These are phyloP conservation scores for Tylochromis polylepis DNA, from an alignment of 2,113 vertebrate genomes.

Conservation along the genomic window DNA sequence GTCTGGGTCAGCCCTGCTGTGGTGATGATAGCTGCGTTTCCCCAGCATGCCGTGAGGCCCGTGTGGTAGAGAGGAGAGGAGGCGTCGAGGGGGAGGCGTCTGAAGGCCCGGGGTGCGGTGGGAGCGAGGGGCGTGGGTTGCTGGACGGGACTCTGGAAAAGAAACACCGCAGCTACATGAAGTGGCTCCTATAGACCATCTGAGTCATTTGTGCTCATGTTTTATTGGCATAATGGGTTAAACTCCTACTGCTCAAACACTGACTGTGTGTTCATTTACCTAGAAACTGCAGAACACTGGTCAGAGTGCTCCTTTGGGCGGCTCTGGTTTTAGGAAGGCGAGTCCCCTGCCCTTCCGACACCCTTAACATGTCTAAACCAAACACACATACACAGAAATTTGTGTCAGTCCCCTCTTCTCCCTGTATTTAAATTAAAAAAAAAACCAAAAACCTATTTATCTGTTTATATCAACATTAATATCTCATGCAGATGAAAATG, in stretches of 20 bases:
- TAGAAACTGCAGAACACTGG: constrained; percentile 91
- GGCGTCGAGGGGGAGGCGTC: constrained; percentile 82
- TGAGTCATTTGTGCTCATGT: neutral
- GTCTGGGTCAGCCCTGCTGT: constrained; percentile 86
- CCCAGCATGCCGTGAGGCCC: constrained; percentile 91
- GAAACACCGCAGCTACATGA: constrained; percentile 45
- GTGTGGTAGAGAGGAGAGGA: constrained; percentile 84
- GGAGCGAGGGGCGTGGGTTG: constrained; percentile 78
- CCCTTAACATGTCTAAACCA: constrained; percentile 89
- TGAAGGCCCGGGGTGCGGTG: constrained; percentile 87
- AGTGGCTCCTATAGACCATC: neutral
- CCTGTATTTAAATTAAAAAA: neutral
- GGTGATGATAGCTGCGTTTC: constrained; percentile 93
- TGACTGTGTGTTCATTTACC: constrained; percentile 67
- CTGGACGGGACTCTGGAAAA: constrained; percentile 86
- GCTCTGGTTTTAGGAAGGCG: constrained; percentile 87
- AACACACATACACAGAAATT: constrained; percentile 58
- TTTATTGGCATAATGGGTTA: neutral
- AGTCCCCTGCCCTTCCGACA: constrained; percentile 83
- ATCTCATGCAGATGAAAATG: neutral
- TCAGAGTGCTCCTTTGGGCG: constrained; percentile 85
- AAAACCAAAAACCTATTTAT: neutral
- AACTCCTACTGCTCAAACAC: neutral
- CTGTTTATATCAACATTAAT: neutral
- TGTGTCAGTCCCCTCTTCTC: constrained; percentile 16